These are phyloP conservation scores for Arizona elegans DNA, from an alignment of 2,113 vertebrate species.

Conservation along the genomic window DNA sequence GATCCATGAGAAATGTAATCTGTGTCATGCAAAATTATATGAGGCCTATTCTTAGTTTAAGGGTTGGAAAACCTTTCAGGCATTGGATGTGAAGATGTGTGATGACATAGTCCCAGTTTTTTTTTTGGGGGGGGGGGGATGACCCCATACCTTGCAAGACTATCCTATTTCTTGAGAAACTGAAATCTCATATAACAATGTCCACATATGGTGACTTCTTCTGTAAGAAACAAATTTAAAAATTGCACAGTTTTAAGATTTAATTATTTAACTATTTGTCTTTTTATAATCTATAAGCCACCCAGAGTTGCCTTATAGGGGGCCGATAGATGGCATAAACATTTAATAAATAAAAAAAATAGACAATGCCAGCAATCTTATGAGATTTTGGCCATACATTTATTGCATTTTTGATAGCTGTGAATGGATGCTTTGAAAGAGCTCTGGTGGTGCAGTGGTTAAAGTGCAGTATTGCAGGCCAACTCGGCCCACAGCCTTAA, in stretches of 20 bases:
- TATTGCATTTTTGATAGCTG: background rate
- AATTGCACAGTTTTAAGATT: background rate
- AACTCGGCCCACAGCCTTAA: background rate
- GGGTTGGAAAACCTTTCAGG: background rate
- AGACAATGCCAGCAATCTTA: background rate
- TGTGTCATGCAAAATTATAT: background rate
- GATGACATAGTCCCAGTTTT: background rate
- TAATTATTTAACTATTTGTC: background rate
- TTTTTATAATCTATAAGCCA: background rate
- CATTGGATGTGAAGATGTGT: background rate
- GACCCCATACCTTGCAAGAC: background rate
- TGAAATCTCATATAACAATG: background rate
- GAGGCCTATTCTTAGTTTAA: background rate
- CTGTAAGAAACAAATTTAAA: background rate
- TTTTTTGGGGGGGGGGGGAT: background rate
- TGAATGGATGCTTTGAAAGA: background rate
- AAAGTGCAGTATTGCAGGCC: background rate
- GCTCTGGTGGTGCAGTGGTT: background rate
- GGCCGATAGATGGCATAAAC: background rate
- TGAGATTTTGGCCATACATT: background rate
- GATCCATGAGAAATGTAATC: background rate
- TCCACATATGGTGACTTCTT: background rate
- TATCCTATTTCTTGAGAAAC: background rate
- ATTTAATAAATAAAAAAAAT: background rate
- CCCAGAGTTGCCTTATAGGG: background rate